Conservation (phyloP, 1,140 invertebrate species). For the Cotesia chilonis region DNA sequence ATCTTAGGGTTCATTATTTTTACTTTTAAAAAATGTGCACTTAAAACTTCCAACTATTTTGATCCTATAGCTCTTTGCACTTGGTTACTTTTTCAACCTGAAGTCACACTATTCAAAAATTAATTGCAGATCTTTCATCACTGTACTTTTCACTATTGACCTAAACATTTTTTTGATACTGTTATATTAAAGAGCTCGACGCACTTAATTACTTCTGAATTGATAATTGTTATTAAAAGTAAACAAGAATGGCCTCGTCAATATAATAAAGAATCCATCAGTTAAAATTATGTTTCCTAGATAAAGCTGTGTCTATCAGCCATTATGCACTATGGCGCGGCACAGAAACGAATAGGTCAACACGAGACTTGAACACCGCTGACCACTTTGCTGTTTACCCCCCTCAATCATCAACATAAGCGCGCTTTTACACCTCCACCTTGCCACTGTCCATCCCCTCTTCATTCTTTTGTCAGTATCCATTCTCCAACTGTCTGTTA, state of each 20-base stretch:
- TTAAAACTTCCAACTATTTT: no score
- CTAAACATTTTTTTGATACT: no score
- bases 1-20: no score
- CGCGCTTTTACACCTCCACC: constrained; percentile 60
- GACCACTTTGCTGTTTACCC: constrained; percentile 45
- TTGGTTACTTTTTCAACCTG: no score
- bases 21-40: no score
- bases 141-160: no score
- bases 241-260: not conserved
- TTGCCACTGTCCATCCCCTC: constrained; percentile 38
- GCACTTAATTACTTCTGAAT: no score
- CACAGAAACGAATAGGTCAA: constrained; percentile 64
- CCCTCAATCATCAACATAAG: constrained; percentile 45
- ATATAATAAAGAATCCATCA: not conserved
- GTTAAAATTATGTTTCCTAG: constrained; percentile 17
- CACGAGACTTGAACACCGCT: constrained; percentile 63
- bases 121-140: no score
- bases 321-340: constrained; percentile 61
- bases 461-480: constrained; percentile 11
- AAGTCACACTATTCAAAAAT: no score
- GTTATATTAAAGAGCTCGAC: no score
- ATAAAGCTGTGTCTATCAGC: constrained; percentile 52
- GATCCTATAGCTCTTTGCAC: no score
- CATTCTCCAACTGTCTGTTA: constrained; percentile 20
- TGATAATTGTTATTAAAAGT: not conserved